A percentile compares a stretch with the other conserved stretches of the same genome.
phyloP scores from a whole-genome alignment of 2,888 invertebrate species.

The Capitulum mitella region DNA sequence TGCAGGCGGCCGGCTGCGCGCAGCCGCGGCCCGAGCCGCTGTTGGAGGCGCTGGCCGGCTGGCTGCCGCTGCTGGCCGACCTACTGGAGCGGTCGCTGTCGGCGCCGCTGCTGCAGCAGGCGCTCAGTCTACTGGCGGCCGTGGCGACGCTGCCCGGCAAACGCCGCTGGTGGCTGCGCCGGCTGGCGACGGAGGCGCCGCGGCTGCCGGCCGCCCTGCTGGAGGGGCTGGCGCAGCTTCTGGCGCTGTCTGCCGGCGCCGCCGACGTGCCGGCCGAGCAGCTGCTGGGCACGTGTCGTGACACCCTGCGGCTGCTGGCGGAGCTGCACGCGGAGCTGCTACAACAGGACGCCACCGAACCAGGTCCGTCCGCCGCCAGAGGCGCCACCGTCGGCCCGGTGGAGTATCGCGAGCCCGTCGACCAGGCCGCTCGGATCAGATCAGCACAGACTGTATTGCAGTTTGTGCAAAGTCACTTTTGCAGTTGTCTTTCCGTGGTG shows the following conservation, averaged over 20 bases:
- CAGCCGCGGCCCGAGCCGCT: neutral
- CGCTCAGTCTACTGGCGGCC: neutral
- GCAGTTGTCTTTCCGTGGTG: too few species aligned
- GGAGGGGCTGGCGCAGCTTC: conserved; percentile 14
- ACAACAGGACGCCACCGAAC: neutral
- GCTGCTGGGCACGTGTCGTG: neutral
- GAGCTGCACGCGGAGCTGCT: neutral
- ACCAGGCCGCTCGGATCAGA: too few species aligned
- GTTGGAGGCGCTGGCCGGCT: neutral
- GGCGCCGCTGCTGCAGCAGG: neutral
- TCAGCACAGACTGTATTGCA: too few species aligned
- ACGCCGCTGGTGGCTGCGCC: neutral
- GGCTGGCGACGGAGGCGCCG: neutral
- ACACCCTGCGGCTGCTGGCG: neutral
- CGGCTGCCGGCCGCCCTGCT: neutral
- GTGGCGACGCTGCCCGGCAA: neutral
- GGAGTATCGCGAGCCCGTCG: neutral
- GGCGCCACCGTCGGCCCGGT: neutral
- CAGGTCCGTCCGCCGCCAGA: too few species aligned
- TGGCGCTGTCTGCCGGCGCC: neutral
- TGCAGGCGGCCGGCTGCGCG: neutral
- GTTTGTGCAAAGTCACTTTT: too few species aligned
- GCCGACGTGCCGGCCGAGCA: neutral
- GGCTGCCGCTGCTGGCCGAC: conserved; percentile 8
- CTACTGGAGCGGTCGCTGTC: neutral